Base-by-base conservation (phyloP, 2,113 vertebrate species). In the Triplophysa siluroides region DNA sequence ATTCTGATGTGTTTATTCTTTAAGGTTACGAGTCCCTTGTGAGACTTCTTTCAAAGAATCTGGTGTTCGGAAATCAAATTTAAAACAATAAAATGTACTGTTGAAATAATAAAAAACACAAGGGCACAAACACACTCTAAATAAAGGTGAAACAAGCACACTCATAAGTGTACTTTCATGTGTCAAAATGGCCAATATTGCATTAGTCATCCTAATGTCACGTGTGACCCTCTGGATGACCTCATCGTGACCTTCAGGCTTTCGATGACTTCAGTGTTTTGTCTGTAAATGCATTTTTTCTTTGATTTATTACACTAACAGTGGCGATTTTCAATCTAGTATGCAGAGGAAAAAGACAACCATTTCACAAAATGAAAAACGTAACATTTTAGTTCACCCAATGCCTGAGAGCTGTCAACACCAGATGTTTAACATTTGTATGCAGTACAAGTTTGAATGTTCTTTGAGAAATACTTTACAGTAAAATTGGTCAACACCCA, bases 231-330 rank as follows among this genome's bases (percentile, higher is more conserved):
- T 7, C 13, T 73, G 8, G 43, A 45, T 38, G 52, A 38, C 50
- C 47, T 52, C 47, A 70, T 8, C 50, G 7, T 3, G 41, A 67
- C 41, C 45, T 18, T 52, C 67, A n/a, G 29, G 16, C 24, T 23
- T 63, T 50, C 23, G 8, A 66, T 52, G 45, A 62, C 43, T 41
- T 60, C 50, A 78, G 75, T 78, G 81, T 24, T 77, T 54, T 76
- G 19, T 52, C 23, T 45, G 54, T 79, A 69, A 76, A 83, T 76
- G 69, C n/a, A 69, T 72, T 29, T 66, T 62, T 77, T 29, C 33
- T 24, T 71, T 77, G 33, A 8, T 72, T 54, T 61, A 64, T 58
- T 10, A 66, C 13, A 63, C n/a, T 61, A 73, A 70, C 2, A n/a
- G 24, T 52, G 7, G 26, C 45, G 54, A 62, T 52, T 50, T 63